These are phyloP conservation scores for Metalampra italica DNA, from an alignment of 2,888 invertebrate species.

Conservation along the genomic window DNA sequence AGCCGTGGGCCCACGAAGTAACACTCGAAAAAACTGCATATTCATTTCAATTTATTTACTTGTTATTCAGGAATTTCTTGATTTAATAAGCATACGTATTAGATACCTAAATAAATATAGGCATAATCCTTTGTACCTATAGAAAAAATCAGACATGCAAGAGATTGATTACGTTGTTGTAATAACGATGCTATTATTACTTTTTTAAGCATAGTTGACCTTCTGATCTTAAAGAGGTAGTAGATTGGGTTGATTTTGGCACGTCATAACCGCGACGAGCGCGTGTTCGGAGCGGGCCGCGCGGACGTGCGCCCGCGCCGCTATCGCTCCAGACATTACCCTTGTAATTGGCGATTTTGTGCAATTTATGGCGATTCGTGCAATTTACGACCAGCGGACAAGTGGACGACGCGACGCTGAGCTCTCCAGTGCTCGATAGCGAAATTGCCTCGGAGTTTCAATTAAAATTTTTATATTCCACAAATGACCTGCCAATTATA, in stretches of 20 bases:
- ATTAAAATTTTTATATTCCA: conserved; percentile 66
- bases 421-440: conserved; percentile 39
- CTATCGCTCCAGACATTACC: conserved; percentile 58
- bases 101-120: too few relatives aligned
- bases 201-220: conserved; percentile 25
- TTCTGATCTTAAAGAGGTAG: conserved; percentile 36
- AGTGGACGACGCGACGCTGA: conserved; percentile 51
- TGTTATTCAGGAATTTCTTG: too few relatives aligned
- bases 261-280: conserved; percentile 30
- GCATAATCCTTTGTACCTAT: background rate
- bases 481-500: conserved; percentile 71
- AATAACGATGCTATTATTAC: conserved; percentile 7
- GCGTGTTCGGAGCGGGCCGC: conserved; percentile 30
- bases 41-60: too few relatives aligned
- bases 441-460: conserved; percentile 61
- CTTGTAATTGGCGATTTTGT: conserved; percentile 73
- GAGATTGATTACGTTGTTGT: conserved; percentile 38
- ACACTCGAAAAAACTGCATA: too few relatives aligned
- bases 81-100: too few relatives aligned
- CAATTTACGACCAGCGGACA: conserved; percentile 76
- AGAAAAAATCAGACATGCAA: conserved; percentile 12
- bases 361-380: conserved; percentile 72
- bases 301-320: conserved; percentile 22
- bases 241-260: conserved; percentile 51
- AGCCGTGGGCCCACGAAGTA: too few relatives aligned